A percentile compares a stretch with the other conserved stretches of the same genome.
phyloP scores from a whole-genome alignment of 2,888 invertebrate species.

The Caenorhabditis sp. region DNA sequence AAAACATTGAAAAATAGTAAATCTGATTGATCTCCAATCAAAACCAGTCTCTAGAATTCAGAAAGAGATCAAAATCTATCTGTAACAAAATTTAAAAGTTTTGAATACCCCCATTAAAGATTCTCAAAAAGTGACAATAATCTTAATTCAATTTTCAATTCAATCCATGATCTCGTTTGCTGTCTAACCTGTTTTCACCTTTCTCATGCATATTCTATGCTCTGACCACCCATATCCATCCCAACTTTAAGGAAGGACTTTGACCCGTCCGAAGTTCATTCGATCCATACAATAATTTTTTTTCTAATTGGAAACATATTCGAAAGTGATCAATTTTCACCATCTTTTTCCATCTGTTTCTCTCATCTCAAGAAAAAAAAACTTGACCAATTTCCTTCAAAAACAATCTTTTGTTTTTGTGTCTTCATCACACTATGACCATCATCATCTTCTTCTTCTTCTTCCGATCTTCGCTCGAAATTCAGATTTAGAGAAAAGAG shows the following conservation, averaged over 20 bases:
- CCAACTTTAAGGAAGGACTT: not conserved
- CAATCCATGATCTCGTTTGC: not conserved
- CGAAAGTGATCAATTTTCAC: not conserved
- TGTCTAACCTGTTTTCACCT: not conserved
- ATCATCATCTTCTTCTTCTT: not conserved
- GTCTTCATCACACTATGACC: conserved; percentile 26
- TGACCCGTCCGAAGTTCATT: not conserved
- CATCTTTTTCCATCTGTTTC: not conserved
- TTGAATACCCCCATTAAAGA: no score
- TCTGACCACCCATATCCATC: not conserved
- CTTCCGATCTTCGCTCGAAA: conserved; percentile 41
- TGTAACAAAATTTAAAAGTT: no score
- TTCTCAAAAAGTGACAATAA: not conserved
- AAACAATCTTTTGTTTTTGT: conserved; percentile 35
- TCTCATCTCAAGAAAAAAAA: no score
- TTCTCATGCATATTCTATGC: not conserved
- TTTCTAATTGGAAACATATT: conserved; percentile 27
- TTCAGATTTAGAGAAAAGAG: conserved; percentile 3
- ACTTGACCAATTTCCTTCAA: conserved; percentile 7
- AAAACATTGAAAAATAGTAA: no score
- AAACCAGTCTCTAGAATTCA: no score
- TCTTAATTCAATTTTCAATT: not conserved
- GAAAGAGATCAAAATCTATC: no score
- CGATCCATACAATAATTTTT: not conserved
- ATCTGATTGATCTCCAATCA: no score